Conservation (phyloP, 2,113 vertebrate species). For the Engraulis encrasicolus region DNA sequence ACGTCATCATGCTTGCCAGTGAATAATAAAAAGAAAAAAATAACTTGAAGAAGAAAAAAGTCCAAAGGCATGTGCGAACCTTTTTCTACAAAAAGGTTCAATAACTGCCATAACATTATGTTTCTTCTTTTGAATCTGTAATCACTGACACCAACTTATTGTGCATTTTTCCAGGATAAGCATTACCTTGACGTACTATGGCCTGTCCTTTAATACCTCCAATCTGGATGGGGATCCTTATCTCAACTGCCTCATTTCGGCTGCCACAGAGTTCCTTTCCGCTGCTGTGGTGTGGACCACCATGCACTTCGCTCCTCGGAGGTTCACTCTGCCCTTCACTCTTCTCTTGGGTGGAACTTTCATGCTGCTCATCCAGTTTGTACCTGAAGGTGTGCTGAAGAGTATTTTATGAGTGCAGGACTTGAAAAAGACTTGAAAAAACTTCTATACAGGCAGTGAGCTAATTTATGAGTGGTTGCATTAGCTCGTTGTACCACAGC, state of each 20-base stretch:
- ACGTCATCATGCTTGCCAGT: too few species aligned
- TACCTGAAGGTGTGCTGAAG: slow-evolving; percentile 43
- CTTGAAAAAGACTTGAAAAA: too few species aligned
- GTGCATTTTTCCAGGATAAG: slow-evolving; percentile 40
- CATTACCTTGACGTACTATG: slow-evolving; percentile 48
- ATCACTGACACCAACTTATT: neutral
- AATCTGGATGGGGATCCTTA: slow-evolving; percentile 49
- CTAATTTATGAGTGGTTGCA: too few species aligned
- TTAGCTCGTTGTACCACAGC: too few species aligned
- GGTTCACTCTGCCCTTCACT: slow-evolving; percentile 8
- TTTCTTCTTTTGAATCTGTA: neutral
- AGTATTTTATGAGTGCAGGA: too few species aligned
- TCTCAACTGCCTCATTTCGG: slow-evolving; percentile 46
- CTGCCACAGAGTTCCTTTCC: slow-evolving; percentile 25
- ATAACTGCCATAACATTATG: too few species aligned
- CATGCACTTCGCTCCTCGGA: neutral
- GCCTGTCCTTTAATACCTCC: slow-evolving; percentile 40
- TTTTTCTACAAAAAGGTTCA: too few species aligned
- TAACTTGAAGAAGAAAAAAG: too few species aligned
- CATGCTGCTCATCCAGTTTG: slow-evolving; percentile 32
- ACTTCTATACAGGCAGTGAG: too few species aligned
- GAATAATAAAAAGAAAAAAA: too few species aligned
- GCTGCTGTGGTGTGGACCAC: slow-evolving; percentile 30
- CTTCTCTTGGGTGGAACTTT: slow-evolving; percentile 22
- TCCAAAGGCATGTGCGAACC: too few species aligned